Base-by-base conservation (phyloP, 2,797 vertebrate genomes). In the Thunnus albacares region DNA sequence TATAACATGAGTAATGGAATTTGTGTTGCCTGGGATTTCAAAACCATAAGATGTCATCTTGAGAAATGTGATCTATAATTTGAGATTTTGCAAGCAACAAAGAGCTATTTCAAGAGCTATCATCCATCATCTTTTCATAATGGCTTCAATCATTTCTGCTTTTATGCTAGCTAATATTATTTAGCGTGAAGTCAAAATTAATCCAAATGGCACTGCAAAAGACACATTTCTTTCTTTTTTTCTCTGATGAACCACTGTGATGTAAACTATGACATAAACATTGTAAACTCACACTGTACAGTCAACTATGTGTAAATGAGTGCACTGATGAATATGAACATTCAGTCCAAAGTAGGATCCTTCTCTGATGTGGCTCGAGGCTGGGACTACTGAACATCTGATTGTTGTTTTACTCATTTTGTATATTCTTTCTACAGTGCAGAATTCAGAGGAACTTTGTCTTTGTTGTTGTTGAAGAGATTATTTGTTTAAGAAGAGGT, bases 241-340 rank as follows among this genome's bases (percentile, higher is more conserved):
- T 24, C 43, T 63, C 53, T 33, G 22, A 60, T 38, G 4, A 62
- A 58, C 20, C 49, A 56, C 55, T 64, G 58, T 73, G 17, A 63
- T 74, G 11, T 60, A 43, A 67, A 71, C 58, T 75, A 55, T 30
- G 35, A 62, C 47, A 6, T 56, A 64, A 30, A 22, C 15, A 35
- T 11, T 52, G 26, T 67, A 28, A 70, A 33, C 24, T 51, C 61
- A 60, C 68, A 47, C 53, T 66, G 71, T 41, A 30, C 24, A 22
- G 72, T 38, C 55, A 82, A 28, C 20, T 67, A 38, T 63, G 13
- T 61, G 49, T 41, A 59, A 71, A 68, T 24, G 14, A 14, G 11
- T 30, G 60, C 35, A 47, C 47, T 66, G 61, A 69, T 5, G 14
- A 49, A 64, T 24, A 26, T 24, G 20, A 68, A 5, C 4, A 14